Evolutionary conservation across 2,797 vertebrate species (phyloP), one percentile per base, ranked within the genome.

Genomic region (Rachycentron canadum): DNA sequence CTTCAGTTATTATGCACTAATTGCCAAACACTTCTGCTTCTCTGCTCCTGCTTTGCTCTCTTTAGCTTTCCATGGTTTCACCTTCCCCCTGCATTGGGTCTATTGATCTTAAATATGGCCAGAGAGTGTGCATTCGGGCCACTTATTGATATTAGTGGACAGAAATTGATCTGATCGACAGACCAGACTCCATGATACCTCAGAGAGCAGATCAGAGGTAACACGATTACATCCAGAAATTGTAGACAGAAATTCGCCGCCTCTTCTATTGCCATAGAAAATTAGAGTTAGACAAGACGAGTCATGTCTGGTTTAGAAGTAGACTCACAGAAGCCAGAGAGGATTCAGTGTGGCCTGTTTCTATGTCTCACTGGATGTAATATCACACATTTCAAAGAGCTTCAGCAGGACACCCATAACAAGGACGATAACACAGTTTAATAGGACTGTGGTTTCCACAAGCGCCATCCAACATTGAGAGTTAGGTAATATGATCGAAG

Each of bases 81-180:
- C 68, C 75, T 67, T 61, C 56, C 17, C 53, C 23, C 56, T 43
- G 61, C 72, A 67, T 68, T 64, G 30, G 67, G 28, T 45, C 68
- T 82, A 92, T 84, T 81, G 88, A 91, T 88, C 64, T 73, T 69
- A 69, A 79, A 85, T 74, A 83, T 76, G 56, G 62, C 73, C 70
- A 43, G 63, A 69, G 83, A 77, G 53, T 5, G 41, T 73, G 21
- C 26, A 52, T 73, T 84, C 70, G 28, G 59, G 55, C 79, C 66
- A 64, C 55, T 59, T 26, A 52, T 85, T 14, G 62, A 86, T 16
- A 7, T 79, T 79, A 85, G 69, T 36, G 58, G 62, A 66, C 38
- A 38, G 10, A 13, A 62, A 81, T 86, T 82, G 84, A 86, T 89
- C 76, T 57, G 45, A 87, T 78, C 47, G 53, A 83, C 79, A 45